phyloP scores from a whole-genome alignment of 2,797 vertebrate genomes.

The Prionace glauca region DNA sequence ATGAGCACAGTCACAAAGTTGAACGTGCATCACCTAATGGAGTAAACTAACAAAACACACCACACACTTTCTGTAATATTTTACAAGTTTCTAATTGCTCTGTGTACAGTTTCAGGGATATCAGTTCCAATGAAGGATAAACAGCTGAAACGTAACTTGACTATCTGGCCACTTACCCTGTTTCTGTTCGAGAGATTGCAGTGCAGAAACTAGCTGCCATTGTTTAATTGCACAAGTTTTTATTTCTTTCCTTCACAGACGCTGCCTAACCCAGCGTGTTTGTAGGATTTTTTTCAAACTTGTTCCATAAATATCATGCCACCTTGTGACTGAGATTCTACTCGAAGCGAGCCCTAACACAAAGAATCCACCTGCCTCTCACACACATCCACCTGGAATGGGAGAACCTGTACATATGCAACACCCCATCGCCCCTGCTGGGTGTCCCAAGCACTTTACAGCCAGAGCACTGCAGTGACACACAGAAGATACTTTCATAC shows the following conservation, averaged over 20 bases:
- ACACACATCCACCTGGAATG: neutral
- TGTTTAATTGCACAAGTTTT: neutral
- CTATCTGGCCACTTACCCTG: neutral
- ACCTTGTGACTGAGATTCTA: neutral
- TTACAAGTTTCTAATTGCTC: neutral
- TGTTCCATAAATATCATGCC: neutral
- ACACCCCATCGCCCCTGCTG: neutral
- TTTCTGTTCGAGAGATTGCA: neutral
- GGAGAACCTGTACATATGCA: neutral
- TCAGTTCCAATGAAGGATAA: neutral
- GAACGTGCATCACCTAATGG: neutral
- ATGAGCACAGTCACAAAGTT: neutral
- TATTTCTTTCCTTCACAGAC: neutral
- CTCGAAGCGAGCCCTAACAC: neutral
- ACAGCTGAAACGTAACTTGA: neutral
- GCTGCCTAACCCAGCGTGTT: neutral
- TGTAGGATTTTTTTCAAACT: neutral
- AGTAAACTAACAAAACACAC: neutral
- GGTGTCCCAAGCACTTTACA: neutral
- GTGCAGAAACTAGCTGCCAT: neutral
- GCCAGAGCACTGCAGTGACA: neutral
- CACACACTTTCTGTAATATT: neutral
- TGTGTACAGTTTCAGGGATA: neutral
- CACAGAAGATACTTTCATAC: neutral
- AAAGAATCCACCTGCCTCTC: neutral